Percentiles rank a stretch among this genome's conserved stretches.
Conservation (phyloP, 1,140 invertebrate species). For the Heterodera schachtii region DNA sequence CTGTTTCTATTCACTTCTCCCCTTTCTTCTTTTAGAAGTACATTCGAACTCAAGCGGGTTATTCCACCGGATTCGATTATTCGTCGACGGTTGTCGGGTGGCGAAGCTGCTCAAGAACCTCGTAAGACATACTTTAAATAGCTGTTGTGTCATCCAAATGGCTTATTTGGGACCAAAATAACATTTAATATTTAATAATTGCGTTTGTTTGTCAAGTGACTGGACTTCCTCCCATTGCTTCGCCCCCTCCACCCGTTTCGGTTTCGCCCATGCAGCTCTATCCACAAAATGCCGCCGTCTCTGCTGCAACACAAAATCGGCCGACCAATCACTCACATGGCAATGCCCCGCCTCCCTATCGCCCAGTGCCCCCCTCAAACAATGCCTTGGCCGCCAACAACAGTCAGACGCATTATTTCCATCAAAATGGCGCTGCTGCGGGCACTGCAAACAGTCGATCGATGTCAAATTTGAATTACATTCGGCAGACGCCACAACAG, state of each 20-base stretch:
- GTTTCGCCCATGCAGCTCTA: not conserved
- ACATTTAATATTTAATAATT: not conserved
- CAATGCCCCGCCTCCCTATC: slow-evolving; percentile 3
- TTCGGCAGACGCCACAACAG: slow-evolving; percentile 7
- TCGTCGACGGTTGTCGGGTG: not conserved
- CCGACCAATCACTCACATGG: slow-evolving; percentile 22
- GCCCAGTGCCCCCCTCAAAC: slow-evolving; percentile 4
- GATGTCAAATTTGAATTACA: slow-evolving; percentile 49
- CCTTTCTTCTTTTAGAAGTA: not conserved
- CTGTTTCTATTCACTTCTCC: not conserved
- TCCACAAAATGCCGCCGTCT: not conserved
- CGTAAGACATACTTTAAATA: not conserved
- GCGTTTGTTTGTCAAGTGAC: not conserved
- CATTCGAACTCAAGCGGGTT: slow-evolving; percentile 43
- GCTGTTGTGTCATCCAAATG: too few relatives aligned
- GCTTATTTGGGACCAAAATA: too few relatives aligned
- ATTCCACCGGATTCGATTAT: slow-evolving; percentile 37
- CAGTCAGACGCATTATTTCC: slow-evolving; percentile 23
- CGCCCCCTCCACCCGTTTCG: not conserved
- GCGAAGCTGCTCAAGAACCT: not conserved
- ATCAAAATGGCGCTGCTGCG: slow-evolving; percentile 2
- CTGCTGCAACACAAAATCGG: not conserved
- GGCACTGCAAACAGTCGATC: slow-evolving; percentile 38
- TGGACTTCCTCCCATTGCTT: slow-evolving; percentile 2
- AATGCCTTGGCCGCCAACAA: slow-evolving; percentile 23